A percentile compares a stretch with the other conserved stretches of the same genome.
These are phyloP conservation scores for Hystrix brachyura DNA, from an alignment of 2,113 vertebrate species.

Conservation along the genomic window DNA sequence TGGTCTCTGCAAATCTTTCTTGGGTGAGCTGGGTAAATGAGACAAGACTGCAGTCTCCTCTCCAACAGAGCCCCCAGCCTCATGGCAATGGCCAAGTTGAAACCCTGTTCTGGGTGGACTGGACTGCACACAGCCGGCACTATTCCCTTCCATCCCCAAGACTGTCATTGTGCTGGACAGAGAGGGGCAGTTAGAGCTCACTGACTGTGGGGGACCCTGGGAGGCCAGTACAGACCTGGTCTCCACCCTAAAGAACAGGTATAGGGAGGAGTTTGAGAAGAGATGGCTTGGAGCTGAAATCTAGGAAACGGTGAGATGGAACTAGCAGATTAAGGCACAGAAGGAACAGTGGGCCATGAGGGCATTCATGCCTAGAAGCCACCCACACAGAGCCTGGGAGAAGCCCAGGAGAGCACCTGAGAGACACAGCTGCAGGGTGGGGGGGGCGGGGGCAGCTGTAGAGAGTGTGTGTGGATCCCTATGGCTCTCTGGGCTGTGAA, in stretches of 20 bases:
- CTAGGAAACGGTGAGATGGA: background rate
- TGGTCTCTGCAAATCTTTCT: background rate
- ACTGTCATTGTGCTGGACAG: too few species aligned
- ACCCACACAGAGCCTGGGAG: background rate
- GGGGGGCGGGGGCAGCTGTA: background rate
- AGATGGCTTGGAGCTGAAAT: background rate
- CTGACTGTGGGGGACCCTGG: background rate
- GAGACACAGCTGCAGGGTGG: fast-evolving
- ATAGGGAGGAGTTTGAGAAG: fast-evolving
- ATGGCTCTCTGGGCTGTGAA: background rate
- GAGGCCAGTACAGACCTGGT: background rate
- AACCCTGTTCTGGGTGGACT: background rate
- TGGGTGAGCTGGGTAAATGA: too few species aligned
- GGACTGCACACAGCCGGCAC: fast-evolving
- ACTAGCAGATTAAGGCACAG: background rate
- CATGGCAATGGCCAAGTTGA: background rate
- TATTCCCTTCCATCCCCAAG: background rate
- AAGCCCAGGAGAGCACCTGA: background rate
- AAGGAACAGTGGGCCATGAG: background rate
- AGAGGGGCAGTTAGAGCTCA: background rate
- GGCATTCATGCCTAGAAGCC: too few species aligned
- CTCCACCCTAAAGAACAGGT: too few species aligned
- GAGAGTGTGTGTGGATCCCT: background rate
- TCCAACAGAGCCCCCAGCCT: background rate
- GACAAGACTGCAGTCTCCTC: background rate